phyloP scores from a whole-genome alignment of 2,113 vertebrate genomes.

The Nannobrachium achirus region DNA sequence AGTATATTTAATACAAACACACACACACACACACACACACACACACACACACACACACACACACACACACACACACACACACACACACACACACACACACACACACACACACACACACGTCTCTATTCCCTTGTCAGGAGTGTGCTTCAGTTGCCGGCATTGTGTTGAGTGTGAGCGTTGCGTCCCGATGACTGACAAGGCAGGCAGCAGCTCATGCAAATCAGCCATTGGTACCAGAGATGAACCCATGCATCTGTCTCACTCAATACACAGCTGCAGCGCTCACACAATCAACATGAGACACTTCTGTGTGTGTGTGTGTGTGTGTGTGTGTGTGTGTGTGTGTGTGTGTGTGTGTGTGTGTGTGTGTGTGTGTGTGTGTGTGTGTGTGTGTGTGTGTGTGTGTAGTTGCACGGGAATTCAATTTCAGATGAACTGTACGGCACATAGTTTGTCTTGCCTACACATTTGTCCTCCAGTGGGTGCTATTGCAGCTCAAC shows the following conservation, averaged over 20 bases:
- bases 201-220: constrained; percentile 69
- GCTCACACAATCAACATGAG: constrained; percentile 43
- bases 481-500: too few relatives aligned
- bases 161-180: constrained; percentile 45
- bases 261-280: constrained; percentile 47
- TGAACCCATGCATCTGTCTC: constrained; percentile 72
- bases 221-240: constrained; percentile 58
- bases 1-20: too few relatives aligned
- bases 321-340: neutral
- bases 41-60: too few relatives aligned
- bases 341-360: neutral
- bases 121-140: constrained; percentile 40
- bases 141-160: constrained; percentile 42
- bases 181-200: constrained; percentile 67
- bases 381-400: constrained; percentile 10
- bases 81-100: too few relatives aligned
- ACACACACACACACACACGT: constrained; percentile 2
- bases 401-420: too few relatives aligned
- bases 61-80: too few relatives aligned
- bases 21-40: too few relatives aligned
- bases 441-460: too few relatives aligned
- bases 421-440: too few relatives aligned
- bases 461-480: constrained; percentile 11
- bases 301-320: constrained; percentile 2
- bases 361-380: neutral